phyloP scores from a whole-genome alignment of 2,888 invertebrate species.

The Spodoptera picta region DNA sequence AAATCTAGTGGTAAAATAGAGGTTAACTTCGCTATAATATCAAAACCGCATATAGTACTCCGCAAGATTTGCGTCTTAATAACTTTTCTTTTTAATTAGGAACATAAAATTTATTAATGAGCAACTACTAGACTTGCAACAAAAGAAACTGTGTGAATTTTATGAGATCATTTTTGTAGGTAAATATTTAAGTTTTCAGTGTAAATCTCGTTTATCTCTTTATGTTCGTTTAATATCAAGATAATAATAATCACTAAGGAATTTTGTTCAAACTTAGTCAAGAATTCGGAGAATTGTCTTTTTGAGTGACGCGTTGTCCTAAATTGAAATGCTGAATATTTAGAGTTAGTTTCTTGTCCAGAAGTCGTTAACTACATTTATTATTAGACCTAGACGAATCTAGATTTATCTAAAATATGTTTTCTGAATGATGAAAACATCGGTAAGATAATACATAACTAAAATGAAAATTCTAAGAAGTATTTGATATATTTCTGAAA shows the following conservation, averaged over 20 bases:
- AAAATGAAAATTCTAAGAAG: no score
- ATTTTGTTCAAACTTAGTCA: conserved; percentile 28
- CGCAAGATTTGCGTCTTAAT: no score
- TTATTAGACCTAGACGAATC: no score
- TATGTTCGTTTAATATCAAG: conserved; percentile 12
- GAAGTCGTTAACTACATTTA: background rate
- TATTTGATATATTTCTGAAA: no score
- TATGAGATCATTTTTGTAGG: conserved; percentile 17
- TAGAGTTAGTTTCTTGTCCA: conserved; percentile 3
- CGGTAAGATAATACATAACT: no score
- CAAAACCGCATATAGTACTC: no score
- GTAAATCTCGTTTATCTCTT: conserved; percentile 7
- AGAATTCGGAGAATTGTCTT: conserved; percentile 27
- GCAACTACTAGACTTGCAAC: background rate
- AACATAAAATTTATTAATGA: no score
- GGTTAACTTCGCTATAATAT: no score
- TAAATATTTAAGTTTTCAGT: conserved; percentile 8
- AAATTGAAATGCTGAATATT: conserved; percentile 14
- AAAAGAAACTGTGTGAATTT: conserved; percentile 8
- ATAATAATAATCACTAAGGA: conserved; percentile 14
- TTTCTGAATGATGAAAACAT: no score
- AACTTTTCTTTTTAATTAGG: no score
- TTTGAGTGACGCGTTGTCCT: conserved; percentile 17
- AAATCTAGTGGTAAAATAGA: no score
- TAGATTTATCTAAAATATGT: no score